Base-by-base conservation (phyloP, 1,140 invertebrate genomes). In the Solen grandis region DNA sequence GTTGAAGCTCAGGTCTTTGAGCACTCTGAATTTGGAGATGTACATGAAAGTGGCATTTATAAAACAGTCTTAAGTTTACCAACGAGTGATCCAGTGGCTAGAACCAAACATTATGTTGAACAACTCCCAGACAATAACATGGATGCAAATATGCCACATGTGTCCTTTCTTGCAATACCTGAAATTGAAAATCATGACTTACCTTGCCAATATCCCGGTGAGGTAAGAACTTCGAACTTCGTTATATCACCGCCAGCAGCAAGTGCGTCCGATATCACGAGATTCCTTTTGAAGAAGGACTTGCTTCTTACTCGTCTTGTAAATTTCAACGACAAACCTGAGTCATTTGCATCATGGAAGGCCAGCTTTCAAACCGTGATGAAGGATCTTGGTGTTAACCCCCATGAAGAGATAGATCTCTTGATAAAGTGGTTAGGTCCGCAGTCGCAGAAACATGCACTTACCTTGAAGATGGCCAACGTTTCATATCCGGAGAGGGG, bases 341-440 rank as follows among this genome's bases (percentile, higher is more conserved):
- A 80, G 38, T 36, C 25, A 22, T 80, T 4, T 38, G 10, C 29
- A 35, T 55, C 35, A 25, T 80, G 77, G 66, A 80, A 80, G 46
- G n/a, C 55, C 5, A 73, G 35, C 33, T 73, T 80, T 38, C 22
- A 50, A 16, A 73, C 10, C 16, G 59, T 80, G 25, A 57, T 73
- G 33, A 54, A 2, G 52, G 77, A 80, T 27, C n/a, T 80, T 19
- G 22, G 36, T 5, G 66, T 80, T 31, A 59, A 72, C 35, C 19
- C 3, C 16, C 19, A 22, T 54, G 81, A 83, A 60, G 65, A 83
- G 38, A 19, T 79, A 27, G 81, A 82, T 55, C 41, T 78, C 13
- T 50, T 82, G 33, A 46, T 72, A 25, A 78, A 72, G 52, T 82
- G 81, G 81, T 59, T 82, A 19, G 75, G 81, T 0, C 36, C 72